These are phyloP conservation scores for Rhagophthalmus giganteus DNA, from an alignment of 2,888 invertebrate species.

Conservation along the genomic window DNA sequence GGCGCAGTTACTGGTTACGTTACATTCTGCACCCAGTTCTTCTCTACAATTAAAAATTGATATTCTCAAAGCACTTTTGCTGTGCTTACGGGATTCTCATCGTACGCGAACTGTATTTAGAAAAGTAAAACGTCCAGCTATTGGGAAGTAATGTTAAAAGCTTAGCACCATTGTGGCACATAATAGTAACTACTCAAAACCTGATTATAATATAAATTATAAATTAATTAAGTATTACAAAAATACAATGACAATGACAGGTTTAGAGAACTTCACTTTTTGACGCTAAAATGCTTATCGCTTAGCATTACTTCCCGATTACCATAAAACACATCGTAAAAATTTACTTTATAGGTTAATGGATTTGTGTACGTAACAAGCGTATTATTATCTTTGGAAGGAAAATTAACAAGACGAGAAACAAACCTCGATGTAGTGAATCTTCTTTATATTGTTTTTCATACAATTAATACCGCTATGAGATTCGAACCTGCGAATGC, in stretches of 20 bases:
- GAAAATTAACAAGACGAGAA: conserved; percentile 65
- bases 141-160: too few relatives aligned
- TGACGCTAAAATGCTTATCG: too few relatives aligned
- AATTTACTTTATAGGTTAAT: conserved; percentile 64
- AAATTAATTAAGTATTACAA: too few relatives aligned
- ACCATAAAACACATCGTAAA: too few relatives aligned
- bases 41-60: conserved; percentile 85
- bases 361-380: conserved; percentile 98
- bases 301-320: too few relatives aligned
- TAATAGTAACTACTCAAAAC: too few relatives aligned
- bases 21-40: conserved; percentile 85
- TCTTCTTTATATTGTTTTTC: conserved; percentile 86
- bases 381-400: conserved; percentile 89
- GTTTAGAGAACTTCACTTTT: too few relatives aligned
- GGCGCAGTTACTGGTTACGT: conserved; percentile 86
- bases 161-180: too few relatives aligned
- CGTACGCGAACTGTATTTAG: conserved; percentile 94
- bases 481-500: conserved; percentile 99
- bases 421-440: conserved; percentile 67
- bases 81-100: conserved; percentile 93
- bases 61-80: conserved; percentile 83
- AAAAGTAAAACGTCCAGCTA: too few relatives aligned
- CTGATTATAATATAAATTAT: too few relatives aligned
- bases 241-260: too few relatives aligned
- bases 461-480: conserved; percentile 96